Conservation (phyloP, 2,113 vertebrate genomes). For the Polypterus bichir region DNA sequence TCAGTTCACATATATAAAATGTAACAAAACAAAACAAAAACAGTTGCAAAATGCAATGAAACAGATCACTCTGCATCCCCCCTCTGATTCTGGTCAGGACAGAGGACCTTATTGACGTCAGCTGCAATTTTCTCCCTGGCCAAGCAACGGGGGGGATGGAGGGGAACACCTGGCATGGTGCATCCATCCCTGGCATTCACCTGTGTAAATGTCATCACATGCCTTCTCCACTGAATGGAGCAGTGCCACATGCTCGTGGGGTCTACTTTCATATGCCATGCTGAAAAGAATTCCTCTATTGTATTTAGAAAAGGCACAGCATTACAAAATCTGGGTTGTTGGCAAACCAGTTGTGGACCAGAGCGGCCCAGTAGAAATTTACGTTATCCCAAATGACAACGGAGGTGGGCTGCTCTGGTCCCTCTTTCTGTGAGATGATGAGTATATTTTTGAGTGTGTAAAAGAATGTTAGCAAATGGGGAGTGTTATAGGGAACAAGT, state of each 20-base stretch:
- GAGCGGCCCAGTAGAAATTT: neutral
- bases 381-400: conserved; percentile 10
- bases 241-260: neutral
- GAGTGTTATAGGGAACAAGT: conserved; percentile 3
- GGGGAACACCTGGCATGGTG: too few species aligned
- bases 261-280: conserved; percentile 2
- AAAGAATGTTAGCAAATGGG: conserved; percentile 1
- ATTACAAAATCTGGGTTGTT: conserved; percentile 2
- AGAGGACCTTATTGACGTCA: too few species aligned
- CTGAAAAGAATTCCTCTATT: neutral
- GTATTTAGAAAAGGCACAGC: conserved; percentile 2
- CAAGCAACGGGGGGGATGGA: too few species aligned
- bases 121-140: too few species aligned
- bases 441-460: neutral
- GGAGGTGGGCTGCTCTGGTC: conserved; percentile 3
- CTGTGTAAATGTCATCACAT: too few species aligned
- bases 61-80: too few species aligned
- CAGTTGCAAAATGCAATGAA: too few species aligned
- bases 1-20: too few species aligned
- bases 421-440: neutral
- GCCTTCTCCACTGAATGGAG: too few species aligned
- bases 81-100: too few species aligned
- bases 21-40: too few species aligned
- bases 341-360: conserved; percentile 4
- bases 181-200: too few species aligned